A percentile compares a stretch with the other conserved stretches of the same genome.
These are phyloP conservation scores for Idaea straminata DNA, from an alignment of 2,888 invertebrate genomes.

Conservation along the genomic window DNA sequence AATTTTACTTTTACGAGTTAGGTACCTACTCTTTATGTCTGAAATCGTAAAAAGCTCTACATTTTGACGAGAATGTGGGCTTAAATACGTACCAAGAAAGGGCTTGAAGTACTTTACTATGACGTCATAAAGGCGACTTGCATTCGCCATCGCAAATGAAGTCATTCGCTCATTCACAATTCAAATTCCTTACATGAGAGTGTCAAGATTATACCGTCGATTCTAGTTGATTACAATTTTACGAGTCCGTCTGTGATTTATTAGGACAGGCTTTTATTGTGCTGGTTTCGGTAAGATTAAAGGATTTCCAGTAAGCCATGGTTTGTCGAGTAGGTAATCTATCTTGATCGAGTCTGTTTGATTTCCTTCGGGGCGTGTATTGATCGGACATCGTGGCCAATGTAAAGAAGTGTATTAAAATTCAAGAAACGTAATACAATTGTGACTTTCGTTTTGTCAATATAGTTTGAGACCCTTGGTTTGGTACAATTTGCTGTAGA, in stretches of 20 bases:
- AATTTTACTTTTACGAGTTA: neutral
- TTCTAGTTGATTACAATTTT: neutral
- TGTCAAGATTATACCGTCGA: neutral
- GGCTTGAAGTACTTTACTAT: slow-evolving; percentile 6
- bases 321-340: neutral
- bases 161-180: slow-evolving; percentile 19
- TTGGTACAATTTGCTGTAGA: neutral
- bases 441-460: neutral
- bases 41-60: slow-evolving; percentile 1
- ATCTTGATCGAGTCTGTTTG: neutral
- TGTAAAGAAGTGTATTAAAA: neutral
- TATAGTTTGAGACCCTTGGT: neutral
- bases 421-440: neutral
- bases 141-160: slow-evolving; percentile 17
- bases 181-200: slow-evolving; percentile 19
- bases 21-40: neutral
- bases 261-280: neutral
- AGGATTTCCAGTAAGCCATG: neutral
- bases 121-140: slow-evolving; percentile 19
- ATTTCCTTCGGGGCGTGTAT: neutral
- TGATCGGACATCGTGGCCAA: neutral
- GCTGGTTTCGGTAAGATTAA: neutral
- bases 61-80: slow-evolving; percentile 18
- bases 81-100: slow-evolving; percentile 7
- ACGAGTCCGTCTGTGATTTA: neutral